phyloP scores from a whole-genome alignment of 1,140 invertebrate genomes.

The Tyrophagus putrescentiae region DNA sequence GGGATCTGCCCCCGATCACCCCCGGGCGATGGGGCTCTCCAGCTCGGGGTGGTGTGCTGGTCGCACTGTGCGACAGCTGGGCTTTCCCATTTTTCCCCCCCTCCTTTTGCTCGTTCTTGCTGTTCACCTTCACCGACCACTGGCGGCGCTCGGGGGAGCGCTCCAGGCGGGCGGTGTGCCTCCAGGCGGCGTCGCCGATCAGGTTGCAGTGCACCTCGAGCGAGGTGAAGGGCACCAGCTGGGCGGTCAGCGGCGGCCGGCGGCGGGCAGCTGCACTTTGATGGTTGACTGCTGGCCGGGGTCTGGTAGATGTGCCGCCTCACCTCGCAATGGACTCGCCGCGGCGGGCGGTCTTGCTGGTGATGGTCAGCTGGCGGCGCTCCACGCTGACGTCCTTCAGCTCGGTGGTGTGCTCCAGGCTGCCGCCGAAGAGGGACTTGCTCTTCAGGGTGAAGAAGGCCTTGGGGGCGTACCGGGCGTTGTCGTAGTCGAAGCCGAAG shows the following conservation, averaged over 20 bases:
- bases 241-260: background rate
- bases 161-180: background rate
- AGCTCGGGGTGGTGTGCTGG: background rate
- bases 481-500: conserved; percentile 5
- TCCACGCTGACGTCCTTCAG: background rate
- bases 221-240: background rate
- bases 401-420: conserved; percentile 18
- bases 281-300: background rate
- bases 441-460: conserved; percentile 11
- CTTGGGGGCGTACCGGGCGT: background rate
- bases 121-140: background rate
- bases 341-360: background rate
- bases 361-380: background rate
- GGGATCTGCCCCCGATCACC: background rate
- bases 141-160: background rate
- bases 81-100: too few species aligned
- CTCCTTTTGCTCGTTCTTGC: background rate
- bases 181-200: background rate
- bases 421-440: conserved; percentile 10
- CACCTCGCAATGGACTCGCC: background rate
- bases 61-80: background rate
- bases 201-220: background rate
- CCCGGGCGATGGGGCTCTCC: background rate
- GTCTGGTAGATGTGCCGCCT: background rate
- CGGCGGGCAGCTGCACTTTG: background rate